These are phyloP conservation scores for Anarhynchus alexandrinus DNA, from an alignment of 2,113 vertebrate genomes.

Conservation along the genomic window DNA sequence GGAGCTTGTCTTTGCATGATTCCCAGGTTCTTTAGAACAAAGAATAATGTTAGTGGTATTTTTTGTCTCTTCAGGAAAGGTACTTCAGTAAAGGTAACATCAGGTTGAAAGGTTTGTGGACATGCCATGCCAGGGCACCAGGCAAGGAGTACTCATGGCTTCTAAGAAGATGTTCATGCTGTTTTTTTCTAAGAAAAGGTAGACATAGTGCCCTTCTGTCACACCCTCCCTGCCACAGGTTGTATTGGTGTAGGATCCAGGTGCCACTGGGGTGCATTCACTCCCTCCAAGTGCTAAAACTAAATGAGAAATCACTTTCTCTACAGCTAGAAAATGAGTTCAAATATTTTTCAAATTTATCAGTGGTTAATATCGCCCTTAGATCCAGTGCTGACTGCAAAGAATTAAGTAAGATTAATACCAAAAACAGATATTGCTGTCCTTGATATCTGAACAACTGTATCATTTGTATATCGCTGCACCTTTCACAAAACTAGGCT, in stretches of 20 bases:
- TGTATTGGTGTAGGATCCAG: neutral
- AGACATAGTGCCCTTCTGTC: neutral
- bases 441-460: neutral
- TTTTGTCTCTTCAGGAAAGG: neutral
- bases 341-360: neutral
- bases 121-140: neutral
- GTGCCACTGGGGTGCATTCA: neutral
- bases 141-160: neutral
- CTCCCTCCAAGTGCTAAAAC: neutral
- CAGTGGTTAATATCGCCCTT: neutral
- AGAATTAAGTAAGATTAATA: neutral
- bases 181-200: neutral
- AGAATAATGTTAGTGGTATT: neutral
- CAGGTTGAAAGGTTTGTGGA: neutral
- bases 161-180: neutral
- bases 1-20: neutral
- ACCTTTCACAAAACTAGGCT: neutral
- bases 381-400: neutral
- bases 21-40: neutral
- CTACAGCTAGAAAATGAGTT: neutral
- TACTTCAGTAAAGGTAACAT: neutral
- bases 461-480: neutral
- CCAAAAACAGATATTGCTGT: neutral
- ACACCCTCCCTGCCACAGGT: neutral
- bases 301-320: neutral